Evolutionary conservation across 2,113 vertebrate genomes (phyloP).

Genomic region (Nerophis lumbriciformis): DNA sequence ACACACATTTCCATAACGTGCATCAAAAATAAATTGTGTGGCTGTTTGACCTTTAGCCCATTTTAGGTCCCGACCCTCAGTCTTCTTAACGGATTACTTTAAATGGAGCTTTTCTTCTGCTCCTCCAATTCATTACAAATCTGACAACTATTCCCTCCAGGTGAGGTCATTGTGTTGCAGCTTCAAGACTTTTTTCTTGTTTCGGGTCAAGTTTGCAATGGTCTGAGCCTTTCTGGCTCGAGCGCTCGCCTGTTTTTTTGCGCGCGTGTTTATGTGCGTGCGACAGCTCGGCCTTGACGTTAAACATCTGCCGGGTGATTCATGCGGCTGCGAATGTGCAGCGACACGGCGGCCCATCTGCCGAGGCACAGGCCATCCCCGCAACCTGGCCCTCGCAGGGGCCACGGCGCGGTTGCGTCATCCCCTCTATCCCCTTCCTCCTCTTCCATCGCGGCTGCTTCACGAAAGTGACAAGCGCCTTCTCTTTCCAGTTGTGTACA

Average conservation of each 20-base stretch:
- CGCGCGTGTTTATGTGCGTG: constrained; percentile 5
- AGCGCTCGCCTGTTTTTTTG: background rate
- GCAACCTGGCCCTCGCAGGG: constrained; percentile 52
- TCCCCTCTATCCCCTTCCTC: constrained; percentile 14
- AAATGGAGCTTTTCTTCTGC: no score
- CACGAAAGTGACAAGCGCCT: constrained; percentile 63
- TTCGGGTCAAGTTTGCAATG: background rate
- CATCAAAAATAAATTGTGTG: no score
- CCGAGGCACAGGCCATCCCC: constrained; percentile 47
- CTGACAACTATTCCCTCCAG: no score
- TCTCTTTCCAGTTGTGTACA: constrained; percentile 36
- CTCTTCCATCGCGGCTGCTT: constrained; percentile 42
- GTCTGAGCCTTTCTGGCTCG: background rate
- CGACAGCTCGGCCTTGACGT: constrained; percentile 61
- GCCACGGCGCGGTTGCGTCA: constrained; percentile 56
- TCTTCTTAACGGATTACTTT: no score
- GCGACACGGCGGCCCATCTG: constrained; percentile 69
- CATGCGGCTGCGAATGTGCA: constrained; percentile 54
- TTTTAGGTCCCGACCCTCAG: no score
- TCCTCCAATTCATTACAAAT: no score
- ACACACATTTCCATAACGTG: no score
- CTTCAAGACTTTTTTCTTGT: background rate
- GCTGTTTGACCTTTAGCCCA: no score
- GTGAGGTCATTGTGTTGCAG: no score
- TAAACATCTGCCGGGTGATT: constrained; percentile 74